Percentiles rank a stretch among this genome's conserved stretches.
phyloP scores from a whole-genome alignment of 2,113 vertebrate genomes.

The Trichechus manatus region DNA sequence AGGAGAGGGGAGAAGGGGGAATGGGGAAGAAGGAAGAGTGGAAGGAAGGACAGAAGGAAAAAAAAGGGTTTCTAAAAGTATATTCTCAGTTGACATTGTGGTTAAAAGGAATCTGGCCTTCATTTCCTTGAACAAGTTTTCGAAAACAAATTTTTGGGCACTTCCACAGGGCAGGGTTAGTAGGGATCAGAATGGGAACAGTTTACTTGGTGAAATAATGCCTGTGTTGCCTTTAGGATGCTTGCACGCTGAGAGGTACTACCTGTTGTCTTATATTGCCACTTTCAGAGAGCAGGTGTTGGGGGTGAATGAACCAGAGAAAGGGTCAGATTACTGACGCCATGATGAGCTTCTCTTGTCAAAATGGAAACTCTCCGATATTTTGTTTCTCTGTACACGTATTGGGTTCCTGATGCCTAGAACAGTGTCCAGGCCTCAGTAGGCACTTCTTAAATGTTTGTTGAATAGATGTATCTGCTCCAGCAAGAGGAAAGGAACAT shows the following conservation, averaged over 20 bases:
- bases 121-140: not conserved
- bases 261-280: not conserved
- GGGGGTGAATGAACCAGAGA: not conserved
- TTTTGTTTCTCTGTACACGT: not conserved
- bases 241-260: too few species aligned
- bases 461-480: not conserved
- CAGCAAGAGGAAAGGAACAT: not conserved
- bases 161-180: not conserved
- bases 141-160: not conserved
- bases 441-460: not conserved
- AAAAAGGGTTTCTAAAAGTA: not conserved
- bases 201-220: not conserved
- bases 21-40: not conserved
- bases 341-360: not conserved
- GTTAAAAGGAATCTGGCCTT: not conserved
- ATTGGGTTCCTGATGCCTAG: not conserved
- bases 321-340: not conserved
- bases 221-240: not conserved
- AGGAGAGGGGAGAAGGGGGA: rapidly evolving
- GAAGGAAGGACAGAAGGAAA: not conserved
- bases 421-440: not conserved
- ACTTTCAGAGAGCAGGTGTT: not conserved
- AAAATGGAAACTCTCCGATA: not conserved
- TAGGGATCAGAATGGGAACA: not conserved
- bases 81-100: not conserved